Evolutionary conservation across 1,140 invertebrate species (phyloP).

Genomic region (Diorhabda carinulata): DNA sequence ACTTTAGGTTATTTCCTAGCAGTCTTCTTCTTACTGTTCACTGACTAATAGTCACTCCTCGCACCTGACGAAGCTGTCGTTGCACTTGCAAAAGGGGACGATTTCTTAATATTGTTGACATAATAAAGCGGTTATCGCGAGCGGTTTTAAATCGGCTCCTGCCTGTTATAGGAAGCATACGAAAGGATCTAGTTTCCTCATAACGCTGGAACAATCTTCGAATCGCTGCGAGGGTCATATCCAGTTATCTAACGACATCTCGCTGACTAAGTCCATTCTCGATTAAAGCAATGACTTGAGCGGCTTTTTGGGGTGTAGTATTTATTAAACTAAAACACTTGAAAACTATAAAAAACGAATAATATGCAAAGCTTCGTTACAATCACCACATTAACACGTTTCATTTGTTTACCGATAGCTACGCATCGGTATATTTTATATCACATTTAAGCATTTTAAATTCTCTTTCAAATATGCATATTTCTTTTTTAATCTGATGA

Average conservation of each 20-base stretch:
- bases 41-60: constrained; percentile 23
- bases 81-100: too few relatives aligned
- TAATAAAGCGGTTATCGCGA: too few relatives aligned
- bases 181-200: not conserved
- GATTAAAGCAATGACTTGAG: constrained; percentile 23
- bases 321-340: constrained; percentile 17
- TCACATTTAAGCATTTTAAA: too few relatives aligned
- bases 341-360: constrained; percentile 21
- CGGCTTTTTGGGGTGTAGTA: constrained; percentile 24
- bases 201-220: too few relatives aligned
- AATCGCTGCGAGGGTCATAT: not conserved
- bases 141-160: too few relatives aligned
- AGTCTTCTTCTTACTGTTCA: constrained; percentile 25
- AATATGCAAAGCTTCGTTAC: constrained; percentile 13
- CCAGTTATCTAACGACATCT: constrained; percentile 22
- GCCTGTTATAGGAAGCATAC: not conserved
- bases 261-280: constrained; percentile 28
- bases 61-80: not conserved
- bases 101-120: too few relatives aligned
- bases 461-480: too few relatives aligned
- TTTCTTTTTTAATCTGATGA: too few relatives aligned
- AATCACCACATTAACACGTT: not conserved
- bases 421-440: too few relatives aligned
- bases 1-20: constrained; percentile 13
- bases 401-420: too few relatives aligned